phyloP scores from a whole-genome alignment of 2,888 invertebrate species.

The Acanthoscelides obtectus region DNA sequence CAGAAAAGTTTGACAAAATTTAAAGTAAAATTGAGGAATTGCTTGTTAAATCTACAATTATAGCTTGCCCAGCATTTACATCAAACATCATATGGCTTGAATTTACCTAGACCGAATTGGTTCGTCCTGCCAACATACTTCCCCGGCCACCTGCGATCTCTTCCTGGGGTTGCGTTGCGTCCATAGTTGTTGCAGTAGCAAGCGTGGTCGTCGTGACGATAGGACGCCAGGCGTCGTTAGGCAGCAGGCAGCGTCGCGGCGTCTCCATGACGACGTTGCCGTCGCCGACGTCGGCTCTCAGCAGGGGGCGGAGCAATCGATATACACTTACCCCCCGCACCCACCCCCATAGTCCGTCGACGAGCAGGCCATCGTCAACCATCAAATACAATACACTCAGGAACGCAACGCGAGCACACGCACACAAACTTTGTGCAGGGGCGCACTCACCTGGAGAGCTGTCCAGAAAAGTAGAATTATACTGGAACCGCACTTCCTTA shows the following conservation, averaged over 20 bases:
- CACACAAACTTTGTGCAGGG: not conserved
- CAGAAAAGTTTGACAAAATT: no score
- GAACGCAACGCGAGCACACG: constrained; percentile 8
- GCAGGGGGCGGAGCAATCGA: constrained; percentile 64
- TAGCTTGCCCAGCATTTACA: no score
- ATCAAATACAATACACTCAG: constrained; percentile 49
- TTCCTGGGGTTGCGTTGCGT: not conserved
- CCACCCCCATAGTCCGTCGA: constrained; percentile 38
- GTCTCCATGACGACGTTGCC: constrained; percentile 45
- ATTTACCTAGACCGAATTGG: no score
- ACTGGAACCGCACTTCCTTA: no score
- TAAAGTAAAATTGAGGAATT: no score
- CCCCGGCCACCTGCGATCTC: not conserved
- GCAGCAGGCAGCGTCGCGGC: constrained; percentile 33
- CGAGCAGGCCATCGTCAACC: constrained; percentile 49
- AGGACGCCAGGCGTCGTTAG: constrained; percentile 8
- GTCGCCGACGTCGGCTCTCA: constrained; percentile 54
- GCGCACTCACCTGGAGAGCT: no score
- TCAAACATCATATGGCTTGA: no score
- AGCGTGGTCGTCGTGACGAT: constrained; percentile 6
- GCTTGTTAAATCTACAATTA: no score
- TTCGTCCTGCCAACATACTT: no score
- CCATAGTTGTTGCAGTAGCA: not conserved
- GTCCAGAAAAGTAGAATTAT: no score
- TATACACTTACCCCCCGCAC: constrained; percentile 57